These are phyloP conservation scores for Euwallacea fornicatus DNA, from an alignment of 1,140 invertebrate genomes.

Conservation along the genomic window DNA sequence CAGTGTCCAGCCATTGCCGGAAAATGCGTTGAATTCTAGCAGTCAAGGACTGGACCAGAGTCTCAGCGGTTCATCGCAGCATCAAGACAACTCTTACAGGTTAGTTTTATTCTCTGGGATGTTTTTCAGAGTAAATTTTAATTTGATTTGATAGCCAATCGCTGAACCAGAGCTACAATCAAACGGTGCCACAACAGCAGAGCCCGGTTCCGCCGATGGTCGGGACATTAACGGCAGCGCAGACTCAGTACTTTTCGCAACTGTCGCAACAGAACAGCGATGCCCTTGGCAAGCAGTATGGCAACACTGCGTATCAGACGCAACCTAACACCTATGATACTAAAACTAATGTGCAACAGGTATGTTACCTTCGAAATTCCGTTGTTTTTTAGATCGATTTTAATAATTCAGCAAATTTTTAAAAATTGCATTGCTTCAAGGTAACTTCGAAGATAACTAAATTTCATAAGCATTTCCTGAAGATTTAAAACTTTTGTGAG, in stretches of 20 bases:
- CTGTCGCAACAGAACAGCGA: constrained; percentile 59
- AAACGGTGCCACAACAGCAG: constrained; percentile 40
- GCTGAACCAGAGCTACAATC: constrained; percentile 37
- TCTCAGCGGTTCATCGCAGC: constrained; percentile 3
- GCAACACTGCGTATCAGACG: constrained; percentile 8
- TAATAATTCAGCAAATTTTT: constrained; percentile 1
- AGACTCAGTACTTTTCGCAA: constrained; percentile 71
- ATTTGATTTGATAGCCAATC: constrained; percentile 38
- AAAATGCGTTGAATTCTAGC: constrained; percentile 7
- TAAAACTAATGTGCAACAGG: constrained; percentile 31
- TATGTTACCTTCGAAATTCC: neutral
- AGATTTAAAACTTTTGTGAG: no score
- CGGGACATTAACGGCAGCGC: constrained; percentile 64
- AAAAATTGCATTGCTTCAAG: neutral
- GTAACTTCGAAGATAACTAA: no score
- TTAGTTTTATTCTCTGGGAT: neutral
- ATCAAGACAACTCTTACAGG: constrained; percentile 23
- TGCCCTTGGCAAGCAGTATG: constrained; percentile 43
- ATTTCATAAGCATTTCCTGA: no score
- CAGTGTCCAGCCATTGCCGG: constrained; percentile 54
- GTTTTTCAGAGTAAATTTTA: neutral
- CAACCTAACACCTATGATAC: constrained; percentile 19
- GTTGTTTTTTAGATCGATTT: neutral
- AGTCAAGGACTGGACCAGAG: constrained; percentile 3
- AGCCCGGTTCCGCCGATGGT: constrained; percentile 48